Evolutionary conservation across 2,797 vertebrate genomes (phyloP).

Genomic region (Acomys russatus): DNA sequence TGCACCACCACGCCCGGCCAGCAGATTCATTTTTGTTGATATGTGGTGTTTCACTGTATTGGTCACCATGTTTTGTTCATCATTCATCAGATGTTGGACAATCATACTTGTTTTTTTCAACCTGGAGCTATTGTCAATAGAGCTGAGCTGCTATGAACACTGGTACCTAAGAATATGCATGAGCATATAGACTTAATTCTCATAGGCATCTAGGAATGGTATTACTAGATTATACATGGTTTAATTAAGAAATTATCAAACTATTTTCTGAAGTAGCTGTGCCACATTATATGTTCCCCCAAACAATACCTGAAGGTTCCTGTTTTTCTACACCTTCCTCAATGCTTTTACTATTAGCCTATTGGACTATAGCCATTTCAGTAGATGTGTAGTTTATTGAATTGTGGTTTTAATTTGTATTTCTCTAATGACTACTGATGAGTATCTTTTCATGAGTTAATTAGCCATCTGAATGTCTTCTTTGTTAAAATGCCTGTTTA

Average conservation of each 20-base stretch:
- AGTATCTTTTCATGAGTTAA: constrained; percentile 70
- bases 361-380: constrained; percentile 63
- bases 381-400: constrained; percentile 53
- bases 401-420: constrained; percentile 78
- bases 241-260: constrained; percentile 58
- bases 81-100: constrained; percentile 39
- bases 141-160: not conserved
- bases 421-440: constrained; percentile 69
- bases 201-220: constrained; percentile 17
- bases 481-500: constrained; percentile 72
- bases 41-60: not conserved
- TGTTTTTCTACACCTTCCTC: constrained; percentile 45
- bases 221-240: constrained; percentile 26
- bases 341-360: constrained; percentile 53
- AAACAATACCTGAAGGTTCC: not conserved
- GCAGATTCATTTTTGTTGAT: not conserved
- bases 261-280: constrained; percentile 57
- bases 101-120: constrained; percentile 37
- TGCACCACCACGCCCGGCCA: too few species aligned
- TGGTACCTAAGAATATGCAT: constrained; percentile 1
- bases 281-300: not conserved
- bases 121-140: constrained; percentile 12
- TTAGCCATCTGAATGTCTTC: constrained; percentile 75
- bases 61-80: constrained; percentile 42
- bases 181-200: constrained; percentile 3